Percentiles rank a stretch among this genome's conserved stretches.
Conservation (phyloP, 2,888 invertebrate genomes). For the Notocelia uddmanniana region DNA sequence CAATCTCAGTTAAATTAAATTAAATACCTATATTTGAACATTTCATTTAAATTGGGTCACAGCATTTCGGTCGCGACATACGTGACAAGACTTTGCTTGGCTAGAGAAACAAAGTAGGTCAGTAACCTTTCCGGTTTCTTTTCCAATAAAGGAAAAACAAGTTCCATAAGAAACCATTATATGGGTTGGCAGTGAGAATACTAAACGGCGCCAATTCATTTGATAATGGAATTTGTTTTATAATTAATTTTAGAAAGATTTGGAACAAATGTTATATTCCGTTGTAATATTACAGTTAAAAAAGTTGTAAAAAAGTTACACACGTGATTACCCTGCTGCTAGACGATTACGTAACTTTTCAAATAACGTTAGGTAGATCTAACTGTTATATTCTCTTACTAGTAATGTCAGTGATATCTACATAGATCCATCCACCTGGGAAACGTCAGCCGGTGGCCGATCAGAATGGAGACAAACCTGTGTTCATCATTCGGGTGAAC, state of each 20-base stretch:
- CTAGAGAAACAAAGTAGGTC: conserved; percentile 14
- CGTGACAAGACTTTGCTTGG: conserved; percentile 32
- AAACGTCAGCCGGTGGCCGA: no score
- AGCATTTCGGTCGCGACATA: conserved; percentile 32
- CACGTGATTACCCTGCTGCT: no score
- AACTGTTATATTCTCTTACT: no score
- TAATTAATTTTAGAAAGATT: neutral
- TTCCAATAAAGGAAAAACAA: conserved; percentile 3
- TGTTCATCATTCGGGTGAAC: no score
- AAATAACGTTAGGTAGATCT: no score
- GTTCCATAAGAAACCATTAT: neutral
- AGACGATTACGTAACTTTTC: no score
- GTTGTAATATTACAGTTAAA: no score
- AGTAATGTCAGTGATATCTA: no score
- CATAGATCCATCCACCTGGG: no score
- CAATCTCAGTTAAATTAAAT: conserved; percentile 14
- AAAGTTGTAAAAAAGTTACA: no score
- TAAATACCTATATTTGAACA: conserved; percentile 13
- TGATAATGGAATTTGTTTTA: neutral
- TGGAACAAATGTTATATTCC: neutral
- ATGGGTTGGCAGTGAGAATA: neutral
- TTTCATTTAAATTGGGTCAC: conserved; percentile 31
- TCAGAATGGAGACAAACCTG: no score
- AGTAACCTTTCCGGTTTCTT: conserved; percentile 6
- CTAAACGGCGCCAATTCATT: neutral